Evolutionary conservation across 2,113 vertebrate genomes (phyloP).

Genomic region (Sialia sialis): DNA sequence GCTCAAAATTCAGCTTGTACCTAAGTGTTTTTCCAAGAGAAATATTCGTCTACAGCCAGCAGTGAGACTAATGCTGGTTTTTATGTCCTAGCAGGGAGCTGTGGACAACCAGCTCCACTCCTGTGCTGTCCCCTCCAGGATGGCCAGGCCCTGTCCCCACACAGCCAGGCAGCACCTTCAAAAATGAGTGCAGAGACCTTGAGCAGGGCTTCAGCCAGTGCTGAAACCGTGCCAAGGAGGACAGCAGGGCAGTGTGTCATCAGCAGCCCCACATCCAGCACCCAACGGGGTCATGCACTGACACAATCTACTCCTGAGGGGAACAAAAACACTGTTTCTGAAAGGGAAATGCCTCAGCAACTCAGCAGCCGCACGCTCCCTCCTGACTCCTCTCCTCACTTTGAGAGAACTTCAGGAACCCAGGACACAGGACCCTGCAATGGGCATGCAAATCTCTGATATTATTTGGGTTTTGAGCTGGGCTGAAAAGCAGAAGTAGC

Average conservation of each 20-base stretch:
- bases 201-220: neutral
- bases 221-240: neutral
- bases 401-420: neutral
- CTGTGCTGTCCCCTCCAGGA: neutral
- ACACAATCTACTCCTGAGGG: neutral
- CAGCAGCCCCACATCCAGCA: neutral
- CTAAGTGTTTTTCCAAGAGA: neutral
- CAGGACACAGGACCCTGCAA: neutral
- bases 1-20: neutral
- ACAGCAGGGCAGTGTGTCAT: neutral
- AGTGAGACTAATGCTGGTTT: neutral
- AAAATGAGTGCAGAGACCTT: neutral
- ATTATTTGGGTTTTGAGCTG: neutral
- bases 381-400: neutral
- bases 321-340: neutral
- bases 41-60: fast-evolving
- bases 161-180: neutral
- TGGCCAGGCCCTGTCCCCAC: neutral
- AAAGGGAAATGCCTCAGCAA: fast-evolving
- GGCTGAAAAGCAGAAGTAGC: neutral
- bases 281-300: neutral
- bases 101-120: neutral
- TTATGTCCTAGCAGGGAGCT: neutral
- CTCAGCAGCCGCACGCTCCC: neutral
- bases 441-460: neutral